Evolutionary conservation across 2,113 vertebrate genomes (phyloP).

Genomic region (Aegithalos caudatus): DNA sequence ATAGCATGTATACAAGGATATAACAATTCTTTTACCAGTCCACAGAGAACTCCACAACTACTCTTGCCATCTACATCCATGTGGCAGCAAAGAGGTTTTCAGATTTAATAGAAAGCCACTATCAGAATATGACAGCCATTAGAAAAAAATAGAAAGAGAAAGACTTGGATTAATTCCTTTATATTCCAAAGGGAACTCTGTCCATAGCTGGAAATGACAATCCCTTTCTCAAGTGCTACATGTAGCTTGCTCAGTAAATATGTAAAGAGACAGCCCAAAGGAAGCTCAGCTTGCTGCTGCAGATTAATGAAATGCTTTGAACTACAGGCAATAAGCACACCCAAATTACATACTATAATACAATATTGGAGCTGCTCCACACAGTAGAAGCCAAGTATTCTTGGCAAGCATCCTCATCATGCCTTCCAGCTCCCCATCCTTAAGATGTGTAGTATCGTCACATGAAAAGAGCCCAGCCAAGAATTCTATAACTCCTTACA

Average conservation of each 20-base stretch:
- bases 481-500: slow-evolving; percentile 61
- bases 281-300: slow-evolving; percentile 55
- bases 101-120: background rate
- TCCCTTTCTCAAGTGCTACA: background rate
- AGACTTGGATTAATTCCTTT: background rate
- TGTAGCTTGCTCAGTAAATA: slow-evolving; percentile 50
- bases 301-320: slow-evolving; percentile 66
- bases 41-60: background rate
- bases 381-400: slow-evolving; percentile 69
- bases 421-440: slow-evolving; percentile 53
- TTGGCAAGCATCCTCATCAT: slow-evolving; percentile 51
- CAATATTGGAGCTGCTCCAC: slow-evolving; percentile 64
- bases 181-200: background rate
- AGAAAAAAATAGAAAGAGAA: background rate
- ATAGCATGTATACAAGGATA: background rate
- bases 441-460: slow-evolving; percentile 58
- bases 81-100: background rate
- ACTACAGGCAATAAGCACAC: slow-evolving; percentile 54
- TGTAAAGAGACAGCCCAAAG: slow-evolving; percentile 28
- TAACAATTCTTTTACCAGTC: background rate
- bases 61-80: background rate
- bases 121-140: background rate
- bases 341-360: slow-evolving; percentile 64
- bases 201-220: background rate
- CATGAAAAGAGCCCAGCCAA: slow-evolving; percentile 65